Base-by-base conservation (phyloP, 2,113 vertebrate genomes). In the Ariopsis seemanni region DNA sequence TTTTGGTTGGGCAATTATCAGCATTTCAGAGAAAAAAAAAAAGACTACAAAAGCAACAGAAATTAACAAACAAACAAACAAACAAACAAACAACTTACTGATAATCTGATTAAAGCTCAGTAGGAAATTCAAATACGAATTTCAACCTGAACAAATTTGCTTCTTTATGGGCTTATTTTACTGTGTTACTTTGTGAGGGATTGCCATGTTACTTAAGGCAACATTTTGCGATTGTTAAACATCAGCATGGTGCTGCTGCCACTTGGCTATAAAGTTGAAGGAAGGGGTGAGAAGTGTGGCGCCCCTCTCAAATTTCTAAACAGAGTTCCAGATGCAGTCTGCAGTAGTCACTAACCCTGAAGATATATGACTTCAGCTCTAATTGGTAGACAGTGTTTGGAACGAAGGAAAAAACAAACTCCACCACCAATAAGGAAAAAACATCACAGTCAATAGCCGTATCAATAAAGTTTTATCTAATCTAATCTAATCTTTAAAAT, bases 231-330 rank as follows among this genome's bases (percentile, higher is more conserved):
- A 80, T 75, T 67, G 60, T 86, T 86, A 86, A 86, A 80, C 75
- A 55, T 80, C 85, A 86, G 77, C 78, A 69, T 69, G 77, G 48
- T 71, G 77, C 50, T 42, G 50, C 85, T 86, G 85, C 77, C 77
- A 58, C 63, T 57, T 57, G 85, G 85, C 77, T 81, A 86, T 86
- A 86, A 86, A 81, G 22, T 53, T 81, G 52, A 86, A 42, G 75
- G 52, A 86, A 81, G 62, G 63, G 65, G 77, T 86, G 85, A 86
- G 85, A 86, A 80, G 58, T 86, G 57, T 86, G 85, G 60, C 63
- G 62, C 85, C 63, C 78, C 18, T 81, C 77, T 81, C 60, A 58
- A 25, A 86, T 81, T 81, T 48, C 78, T 80, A 81, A 81, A 55
- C 77, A 71, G 48, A 27, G 20, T 81, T 86, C 78, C 77, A 81